Evolutionary conservation across 1,140 invertebrate genomes (phyloP).

Genomic region (Aphis craccivora): DNA sequence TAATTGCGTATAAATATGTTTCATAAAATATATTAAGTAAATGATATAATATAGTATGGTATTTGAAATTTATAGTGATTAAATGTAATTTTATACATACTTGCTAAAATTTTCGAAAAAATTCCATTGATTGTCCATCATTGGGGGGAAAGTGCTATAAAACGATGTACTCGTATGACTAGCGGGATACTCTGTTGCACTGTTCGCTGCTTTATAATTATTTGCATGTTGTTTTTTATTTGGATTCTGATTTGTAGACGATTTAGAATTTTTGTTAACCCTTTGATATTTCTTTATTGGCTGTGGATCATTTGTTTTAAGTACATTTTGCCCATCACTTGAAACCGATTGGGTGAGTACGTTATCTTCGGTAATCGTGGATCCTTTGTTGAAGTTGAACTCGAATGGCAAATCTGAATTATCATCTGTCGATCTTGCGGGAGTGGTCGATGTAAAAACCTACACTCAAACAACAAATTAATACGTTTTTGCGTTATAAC

Average conservation of each 20-base stretch:
- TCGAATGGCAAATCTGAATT: slow-evolving; percentile 15
- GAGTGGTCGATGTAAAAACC: neutral
- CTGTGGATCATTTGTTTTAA: neutral
- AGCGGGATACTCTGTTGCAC: neutral
- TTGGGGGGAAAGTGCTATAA: neutral
- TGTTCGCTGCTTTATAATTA: neutral
- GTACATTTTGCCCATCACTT: neutral
- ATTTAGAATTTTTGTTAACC: neutral
- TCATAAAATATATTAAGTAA: neutral
- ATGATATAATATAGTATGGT: too few relatives aligned
- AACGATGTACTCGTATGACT: neutral
- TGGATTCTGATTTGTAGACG: neutral
- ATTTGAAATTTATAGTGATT: neutral
- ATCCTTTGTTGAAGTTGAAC: neutral
- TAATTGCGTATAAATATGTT: neutral
- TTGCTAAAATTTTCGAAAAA: neutral
- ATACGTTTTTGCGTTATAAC: neutral
- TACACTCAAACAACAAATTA: neutral
- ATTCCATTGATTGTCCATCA: neutral
- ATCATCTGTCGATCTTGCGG: neutral
- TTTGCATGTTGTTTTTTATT: neutral
- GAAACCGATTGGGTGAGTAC: neutral
- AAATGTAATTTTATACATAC: neutral
- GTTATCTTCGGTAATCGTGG: neutral
- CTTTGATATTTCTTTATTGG: neutral